Percentiles rank a stretch among this genome's conserved stretches.
Conservation (phyloP, 2,113 vertebrate genomes). For the Platichthys stellatus region DNA sequence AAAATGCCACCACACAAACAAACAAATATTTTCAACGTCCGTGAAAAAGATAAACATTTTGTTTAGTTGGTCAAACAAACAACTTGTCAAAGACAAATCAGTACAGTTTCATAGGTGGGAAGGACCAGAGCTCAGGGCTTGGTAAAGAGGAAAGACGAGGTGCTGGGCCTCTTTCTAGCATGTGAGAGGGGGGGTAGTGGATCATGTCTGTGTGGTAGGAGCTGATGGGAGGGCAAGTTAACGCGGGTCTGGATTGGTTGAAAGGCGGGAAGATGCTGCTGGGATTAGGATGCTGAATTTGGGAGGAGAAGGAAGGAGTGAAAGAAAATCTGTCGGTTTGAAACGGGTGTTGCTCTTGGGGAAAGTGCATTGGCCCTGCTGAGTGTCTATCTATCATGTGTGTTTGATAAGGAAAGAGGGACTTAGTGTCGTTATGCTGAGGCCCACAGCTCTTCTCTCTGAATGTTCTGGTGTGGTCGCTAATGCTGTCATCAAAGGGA, state of each 20-base stretch:
- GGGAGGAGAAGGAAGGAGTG: slow-evolving; percentile 10
- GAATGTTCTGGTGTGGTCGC: slow-evolving; percentile 22
- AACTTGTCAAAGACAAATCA: slow-evolving; percentile 46
- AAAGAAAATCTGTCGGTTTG: slow-evolving; percentile 30
- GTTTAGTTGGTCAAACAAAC: too few relatives aligned
- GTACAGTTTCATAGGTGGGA: slow-evolving; percentile 87
- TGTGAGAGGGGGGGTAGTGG: slow-evolving; percentile 70
- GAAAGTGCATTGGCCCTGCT: slow-evolving; percentile 19
- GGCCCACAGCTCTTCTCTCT: slow-evolving; percentile 15
- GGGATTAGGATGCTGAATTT: slow-evolving; percentile 18
- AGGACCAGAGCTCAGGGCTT: slow-evolving; percentile 82
- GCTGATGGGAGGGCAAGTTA: slow-evolving; percentile 21
- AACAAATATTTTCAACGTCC: neutral
- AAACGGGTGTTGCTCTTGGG: slow-evolving; percentile 35
- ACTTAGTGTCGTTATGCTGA: slow-evolving; percentile 4
- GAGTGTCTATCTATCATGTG: slow-evolving; percentile 15
- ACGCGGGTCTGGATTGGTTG: slow-evolving; percentile 39
- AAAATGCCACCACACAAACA: slow-evolving; percentile 9
- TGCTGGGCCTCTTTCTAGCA: slow-evolving; percentile 67
- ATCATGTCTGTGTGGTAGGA: slow-evolving; percentile 59
- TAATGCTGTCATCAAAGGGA: slow-evolving; percentile 49
- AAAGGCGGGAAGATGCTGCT: slow-evolving; percentile 52
- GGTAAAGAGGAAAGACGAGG: slow-evolving; percentile 50
- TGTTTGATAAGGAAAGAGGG: slow-evolving; percentile 24
- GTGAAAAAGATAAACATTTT: neutral